Evolutionary conservation across 2,113 vertebrate species (phyloP), one percentile per base, ranked within the genome.

Genomic region (Coptodon bakossiorum): DNA sequence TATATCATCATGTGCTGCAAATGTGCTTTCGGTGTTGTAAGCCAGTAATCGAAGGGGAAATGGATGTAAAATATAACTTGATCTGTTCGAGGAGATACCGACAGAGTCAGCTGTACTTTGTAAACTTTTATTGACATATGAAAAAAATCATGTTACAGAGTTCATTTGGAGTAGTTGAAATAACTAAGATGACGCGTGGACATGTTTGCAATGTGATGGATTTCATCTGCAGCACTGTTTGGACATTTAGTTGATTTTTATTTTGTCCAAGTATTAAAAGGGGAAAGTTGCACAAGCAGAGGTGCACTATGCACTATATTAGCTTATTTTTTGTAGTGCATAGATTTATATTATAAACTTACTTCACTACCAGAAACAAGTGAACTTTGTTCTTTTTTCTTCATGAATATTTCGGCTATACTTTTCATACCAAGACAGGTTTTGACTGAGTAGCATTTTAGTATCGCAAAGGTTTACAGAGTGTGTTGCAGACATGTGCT

Each of bases 161-260:
- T 66, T 66, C 19, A 13, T 66, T 22, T 38, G 34, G 87, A 92
- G 61, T 19, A 80, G 88, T 86, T 93, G 88, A 91, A 78, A 86
- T 86, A 86, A 84, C n/a, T 81, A 34, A n/a, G 66, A 10, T 90
- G 54, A 71, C 57, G 79, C 89, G 87, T 86, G 86, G 85, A 84
- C 53, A 86, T 85, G 29, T 91, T 38, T 54, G 83, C 68, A 91
- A 38, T 38, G 79, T 88, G 83, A 91, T 89, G 88, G 88, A 92
- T 89, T 89, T 89, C 83, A 90, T 92, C 83, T 90, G 57, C 63
- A 29, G 73, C 38, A 22, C 8, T 73, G 38, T 73, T 73, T 45
- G 68, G 38, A 73, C 3, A 45, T 24, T 82, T 50, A 50, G 43
- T 6, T 50, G 5, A 80, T 3, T 48, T 29, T 76, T 29, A 29